phyloP scores from a whole-genome alignment of 2,797 vertebrate genomes.

The Mycteria americana region DNA sequence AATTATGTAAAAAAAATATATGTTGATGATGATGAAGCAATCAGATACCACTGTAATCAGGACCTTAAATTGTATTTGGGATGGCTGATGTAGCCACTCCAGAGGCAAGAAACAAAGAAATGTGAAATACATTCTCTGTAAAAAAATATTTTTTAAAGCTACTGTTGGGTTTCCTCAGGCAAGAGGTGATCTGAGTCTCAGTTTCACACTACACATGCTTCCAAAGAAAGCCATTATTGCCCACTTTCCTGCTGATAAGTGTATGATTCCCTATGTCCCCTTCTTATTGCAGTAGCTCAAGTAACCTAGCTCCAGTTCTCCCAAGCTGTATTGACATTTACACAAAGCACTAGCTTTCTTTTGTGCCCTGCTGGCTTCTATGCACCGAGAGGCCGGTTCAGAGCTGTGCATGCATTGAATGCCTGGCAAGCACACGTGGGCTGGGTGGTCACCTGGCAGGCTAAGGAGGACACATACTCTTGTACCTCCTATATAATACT shows the following conservation, averaged over 20 bases:
- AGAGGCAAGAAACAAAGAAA: neutral
- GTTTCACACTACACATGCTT: neutral
- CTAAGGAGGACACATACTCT: neutral
- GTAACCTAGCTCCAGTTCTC: neutral
- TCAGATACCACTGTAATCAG: neutral
- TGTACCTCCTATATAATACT: neutral
- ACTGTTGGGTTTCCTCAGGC: neutral
- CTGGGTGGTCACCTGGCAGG: neutral
- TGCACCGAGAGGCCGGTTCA: neutral
- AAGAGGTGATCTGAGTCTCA: neutral
- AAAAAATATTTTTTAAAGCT: neutral
- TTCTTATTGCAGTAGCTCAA: neutral
- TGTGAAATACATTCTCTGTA: neutral
- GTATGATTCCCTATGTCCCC: neutral
- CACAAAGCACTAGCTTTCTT: neutral
- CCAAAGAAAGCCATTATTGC: neutral
- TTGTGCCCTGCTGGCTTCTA: neutral
- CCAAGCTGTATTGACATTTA: neutral
- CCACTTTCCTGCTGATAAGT: neutral
- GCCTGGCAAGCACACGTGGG: neutral
- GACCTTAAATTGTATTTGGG: neutral
- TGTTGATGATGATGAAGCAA: constrained; percentile 3
- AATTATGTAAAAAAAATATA: neutral
- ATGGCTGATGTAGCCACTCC: neutral
- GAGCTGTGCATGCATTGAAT: neutral